Base-by-base conservation (phyloP, 2,888 invertebrate species). In the Callosobruchus maculatus region DNA sequence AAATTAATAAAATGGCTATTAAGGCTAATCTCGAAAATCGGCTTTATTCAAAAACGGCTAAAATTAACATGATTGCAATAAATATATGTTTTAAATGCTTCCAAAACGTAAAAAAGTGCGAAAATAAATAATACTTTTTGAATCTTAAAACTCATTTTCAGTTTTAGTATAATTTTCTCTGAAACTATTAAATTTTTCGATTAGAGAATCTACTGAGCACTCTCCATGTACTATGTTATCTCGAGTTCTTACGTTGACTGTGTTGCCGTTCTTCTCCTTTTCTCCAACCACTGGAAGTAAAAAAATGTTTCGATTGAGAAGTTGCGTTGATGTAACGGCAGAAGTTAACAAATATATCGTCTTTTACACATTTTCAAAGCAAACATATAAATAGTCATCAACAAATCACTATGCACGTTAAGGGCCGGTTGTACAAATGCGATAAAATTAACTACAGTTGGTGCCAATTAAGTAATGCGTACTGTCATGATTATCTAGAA, bases 221-320 rank as follows among this genome's bases (percentile, higher is more conserved):
- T 99, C 99, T 0, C 99, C 99, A 84, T 97, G 97, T 0, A 99
- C 96, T 77, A 96, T 94, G 89, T 99, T 99, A 88, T 99, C 98
- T 74, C 99, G 90, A 0, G 99, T 99, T 82, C 99, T 96, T 0
- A 99, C 97, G 86, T 99, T 99, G 0, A 97, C 98, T 0, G 98
- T 98, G 26, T 93, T 92, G 4, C 95, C 94, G 0, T 90, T 90
- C 79, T 92, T 92, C 86, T 99, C 99, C 80, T 96, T 95, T 78
- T 99, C 98, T n/a, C 99, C 99, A 20, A 99, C 97, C 82, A 99
- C 99, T 94, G 87, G 72, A 89, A 89, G 68, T 2, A 68, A 68
- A 18, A 20, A 21, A 22, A n/a, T n/a, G n/a, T n/a, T n/a, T n/a
- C n/a, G n/a, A n/a, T n/a, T n/a, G n/a, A n/a, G n/a, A n/a, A n/a